Evolutionary conservation across 2,888 invertebrate species (phyloP), one percentile per base, ranked within the genome.

Genomic region (Drosophila aldrichi): DNA sequence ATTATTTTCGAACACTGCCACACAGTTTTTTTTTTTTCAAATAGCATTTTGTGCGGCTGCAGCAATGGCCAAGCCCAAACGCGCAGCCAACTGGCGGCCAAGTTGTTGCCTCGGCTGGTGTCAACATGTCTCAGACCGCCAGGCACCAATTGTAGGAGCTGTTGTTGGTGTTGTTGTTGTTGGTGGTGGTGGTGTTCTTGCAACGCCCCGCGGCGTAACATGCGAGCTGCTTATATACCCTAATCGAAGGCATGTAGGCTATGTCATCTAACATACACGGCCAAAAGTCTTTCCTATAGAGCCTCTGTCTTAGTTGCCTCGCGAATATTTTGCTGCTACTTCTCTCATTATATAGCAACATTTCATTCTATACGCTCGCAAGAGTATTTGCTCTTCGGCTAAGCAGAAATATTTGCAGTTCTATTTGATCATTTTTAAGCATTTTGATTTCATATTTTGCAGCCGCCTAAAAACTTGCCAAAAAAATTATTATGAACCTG

Each of bases 61-160:
- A 20, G 12, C 48, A 20, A 7, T 60, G 60, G 79, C 77, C 80
- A 71, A 70, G 80, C 77, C 77, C 66, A 70, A 36, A 20, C 54
- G 71, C 65, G 64, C 66, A 70, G 40, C 56, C 25, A 55, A 65
- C 65, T 80, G 69, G 66, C 63, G 87, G 70, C 79, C 82, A 69
- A 59, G 54, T 63, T 49, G 43, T 57, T 66, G 71, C 70, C 57
- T 70, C 67, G 52, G 52, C 73, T 88, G 90, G 86, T 87, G 90
- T 87, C 86, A 90, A 88, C 81, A 83, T 88, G 86, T 90, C 90
- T 90, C 83, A 87, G 77, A 74, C 75, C 54, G 74, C 69, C 64
- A 64, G 83, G 40, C 69, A 29, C 66, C 63, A 58, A 46, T 43
- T 29, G 57, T 46, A 36, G 18, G 22, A 55, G 32, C 54, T 48